Evolutionary conservation across 2,113 vertebrate species (phyloP).

Genomic region (Cyanoramphus novaezelandiae): DNA sequence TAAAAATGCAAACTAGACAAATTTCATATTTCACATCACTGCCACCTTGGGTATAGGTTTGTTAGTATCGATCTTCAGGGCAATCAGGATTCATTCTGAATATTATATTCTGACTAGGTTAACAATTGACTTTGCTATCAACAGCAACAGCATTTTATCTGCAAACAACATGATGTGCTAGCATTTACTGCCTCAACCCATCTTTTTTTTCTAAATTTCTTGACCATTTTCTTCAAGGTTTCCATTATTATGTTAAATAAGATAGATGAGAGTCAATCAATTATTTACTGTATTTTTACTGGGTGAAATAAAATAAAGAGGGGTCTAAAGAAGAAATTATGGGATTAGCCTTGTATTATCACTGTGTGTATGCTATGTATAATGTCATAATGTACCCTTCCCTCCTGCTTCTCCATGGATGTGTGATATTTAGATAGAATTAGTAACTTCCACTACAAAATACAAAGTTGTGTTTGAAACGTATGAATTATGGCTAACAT

Average conservation of each 20-base stretch:
- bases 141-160: not conserved
- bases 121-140: not conserved
- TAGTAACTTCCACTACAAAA: not conserved
- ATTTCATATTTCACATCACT: not conserved
- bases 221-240: not conserved
- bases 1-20: not conserved
- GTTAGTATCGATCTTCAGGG: not conserved
- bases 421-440: not conserved
- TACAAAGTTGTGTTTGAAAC: not conserved
- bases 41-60: not conserved
- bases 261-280: not conserved
- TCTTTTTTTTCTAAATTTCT: not conserved
- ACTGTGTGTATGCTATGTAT: not conserved
- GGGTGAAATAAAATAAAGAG: not conserved
- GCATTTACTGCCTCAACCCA: not conserved
- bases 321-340: not conserved
- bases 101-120: not conserved
- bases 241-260: not conserved
- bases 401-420: not conserved
- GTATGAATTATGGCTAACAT: not conserved
- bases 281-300: not conserved
- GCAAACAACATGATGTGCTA: not conserved
- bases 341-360: not conserved
- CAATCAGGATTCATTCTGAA: not conserved
- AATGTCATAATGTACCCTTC: not conserved